These are phyloP conservation scores for Pantala flavescens DNA, from an alignment of 1,140 invertebrate species.

Conservation along the genomic window DNA sequence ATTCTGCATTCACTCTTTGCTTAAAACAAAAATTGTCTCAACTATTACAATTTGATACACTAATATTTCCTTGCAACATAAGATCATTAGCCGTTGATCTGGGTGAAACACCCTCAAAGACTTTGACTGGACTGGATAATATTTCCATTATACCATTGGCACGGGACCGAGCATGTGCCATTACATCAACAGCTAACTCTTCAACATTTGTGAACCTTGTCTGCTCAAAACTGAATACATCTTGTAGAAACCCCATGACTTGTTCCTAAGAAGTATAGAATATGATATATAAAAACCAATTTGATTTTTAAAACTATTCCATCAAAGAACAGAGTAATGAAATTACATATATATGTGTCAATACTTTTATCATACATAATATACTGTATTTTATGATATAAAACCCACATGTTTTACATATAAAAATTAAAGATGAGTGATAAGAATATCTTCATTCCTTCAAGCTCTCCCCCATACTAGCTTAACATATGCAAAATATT, in stretches of 20 bases:
- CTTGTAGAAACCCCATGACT: slow-evolving; percentile 73
- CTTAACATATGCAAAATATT: too few relatives aligned
- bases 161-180: slow-evolving; percentile 54
- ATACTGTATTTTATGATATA: too few relatives aligned
- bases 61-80: not conserved
- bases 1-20: too few relatives aligned
- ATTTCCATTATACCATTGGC: slow-evolving; percentile 34
- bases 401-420: too few relatives aligned
- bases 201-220: slow-evolving; percentile 82
- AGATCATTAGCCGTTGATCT: not conserved
- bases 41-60: not conserved
- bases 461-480: too few relatives aligned
- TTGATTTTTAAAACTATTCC: too few relatives aligned
- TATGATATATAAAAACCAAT: too few relatives aligned
- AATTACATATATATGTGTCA: too few relatives aligned
- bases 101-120: not conserved
- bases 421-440: too few relatives aligned
- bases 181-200: slow-evolving; percentile 69
- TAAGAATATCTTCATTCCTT: too few relatives aligned
- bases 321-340: too few relatives aligned
- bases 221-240: slow-evolving; percentile 88
- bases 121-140: not conserved
- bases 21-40: not conserved
- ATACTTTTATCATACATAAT: too few relatives aligned
- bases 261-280: slow-evolving; percentile 71